phyloP scores from a whole-genome alignment of 2,113 vertebrate species.

The Perca fluviatilis region DNA sequence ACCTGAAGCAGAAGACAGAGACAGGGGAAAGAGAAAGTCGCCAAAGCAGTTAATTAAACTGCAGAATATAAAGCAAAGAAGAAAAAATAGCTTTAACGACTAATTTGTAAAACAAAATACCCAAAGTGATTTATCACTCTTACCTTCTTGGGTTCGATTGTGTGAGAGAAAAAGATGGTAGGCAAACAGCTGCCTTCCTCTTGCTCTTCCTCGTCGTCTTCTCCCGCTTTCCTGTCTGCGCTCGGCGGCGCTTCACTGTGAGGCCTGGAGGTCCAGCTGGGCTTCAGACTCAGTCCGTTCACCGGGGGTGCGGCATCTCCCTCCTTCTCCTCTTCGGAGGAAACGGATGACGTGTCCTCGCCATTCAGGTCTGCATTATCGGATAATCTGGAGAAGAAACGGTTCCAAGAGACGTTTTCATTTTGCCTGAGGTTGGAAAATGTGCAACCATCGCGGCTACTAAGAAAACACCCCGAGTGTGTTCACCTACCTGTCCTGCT shows the following conservation, averaged over 20 bases:
- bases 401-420: constrained; percentile 35
- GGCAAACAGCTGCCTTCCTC: constrained; percentile 85
- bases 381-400: constrained; percentile 76
- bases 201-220: constrained; percentile 71
- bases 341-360: constrained; percentile 86
- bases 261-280: constrained; percentile 45
- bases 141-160: constrained; percentile 95
- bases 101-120: too few relatives aligned
- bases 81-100: neutral
- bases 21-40: neutral
- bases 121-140: constrained; percentile 6
- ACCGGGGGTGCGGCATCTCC: constrained; percentile 66
- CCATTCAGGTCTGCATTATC: constrained; percentile 84
- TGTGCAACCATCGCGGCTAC: neutral
- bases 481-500: constrained; percentile 86
- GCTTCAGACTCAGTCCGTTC: constrained; percentile 76
- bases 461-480: neutral
- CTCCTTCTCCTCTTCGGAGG: constrained; percentile 94
- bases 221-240: constrained; percentile 57
- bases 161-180: constrained; percentile 96
- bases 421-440: neutral
- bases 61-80: neutral
- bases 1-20: constrained; percentile 83
- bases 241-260: constrained; percentile 29
- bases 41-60: neutral